phyloP scores from a whole-genome alignment of 1,140 invertebrate species.

The Rhizoglyphus robini region DNA sequence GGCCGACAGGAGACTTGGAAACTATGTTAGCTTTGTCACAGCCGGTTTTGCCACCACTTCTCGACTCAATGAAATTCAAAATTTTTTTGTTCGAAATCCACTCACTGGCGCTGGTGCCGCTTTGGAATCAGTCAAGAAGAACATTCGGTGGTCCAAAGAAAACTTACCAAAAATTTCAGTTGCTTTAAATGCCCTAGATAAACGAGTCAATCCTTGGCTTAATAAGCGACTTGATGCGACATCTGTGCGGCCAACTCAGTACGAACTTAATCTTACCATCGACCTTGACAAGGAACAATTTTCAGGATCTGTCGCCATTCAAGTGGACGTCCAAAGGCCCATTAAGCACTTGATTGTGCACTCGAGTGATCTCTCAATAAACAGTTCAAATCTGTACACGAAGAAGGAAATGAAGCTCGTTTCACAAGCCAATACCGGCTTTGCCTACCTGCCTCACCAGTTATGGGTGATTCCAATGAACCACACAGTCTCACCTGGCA shows the following conservation, averaged over 20 bases:
- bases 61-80: slow-evolving; percentile 57
- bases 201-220: slow-evolving; percentile 21
- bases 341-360: slow-evolving; percentile 54
- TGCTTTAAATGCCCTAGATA: slow-evolving; percentile 24
- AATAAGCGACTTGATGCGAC: slow-evolving; percentile 52
- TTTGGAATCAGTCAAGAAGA: slow-evolving; percentile 57
- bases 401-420: slow-evolving; percentile 23
- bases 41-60: slow-evolving; percentile 48
- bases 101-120: slow-evolving; percentile 71
- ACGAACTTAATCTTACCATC: slow-evolving; percentile 60
- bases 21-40: slow-evolving; percentile 53
- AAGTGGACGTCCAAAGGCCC: slow-evolving; percentile 44
- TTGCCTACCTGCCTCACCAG: slow-evolving; percentile 44
- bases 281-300: slow-evolving; percentile 66
- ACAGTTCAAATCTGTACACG: slow-evolving; percentile 1
- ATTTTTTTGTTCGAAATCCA: slow-evolving; percentile 62
- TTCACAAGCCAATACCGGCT: slow-evolving; percentile 29
- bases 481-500: slow-evolving; percentile 34
- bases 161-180: slow-evolving; percentile 26
- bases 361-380: slow-evolving; percentile 28
- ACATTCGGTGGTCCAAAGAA: slow-evolving; percentile 55
- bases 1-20: slow-evolving; percentile 63
- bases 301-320: slow-evolving; percentile 58
- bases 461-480: slow-evolving; percentile 48
- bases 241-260: slow-evolving; percentile 60